Evolutionary conservation across 2,888 invertebrate species (phyloP).

Genomic region (Sisyra terminalis): DNA sequence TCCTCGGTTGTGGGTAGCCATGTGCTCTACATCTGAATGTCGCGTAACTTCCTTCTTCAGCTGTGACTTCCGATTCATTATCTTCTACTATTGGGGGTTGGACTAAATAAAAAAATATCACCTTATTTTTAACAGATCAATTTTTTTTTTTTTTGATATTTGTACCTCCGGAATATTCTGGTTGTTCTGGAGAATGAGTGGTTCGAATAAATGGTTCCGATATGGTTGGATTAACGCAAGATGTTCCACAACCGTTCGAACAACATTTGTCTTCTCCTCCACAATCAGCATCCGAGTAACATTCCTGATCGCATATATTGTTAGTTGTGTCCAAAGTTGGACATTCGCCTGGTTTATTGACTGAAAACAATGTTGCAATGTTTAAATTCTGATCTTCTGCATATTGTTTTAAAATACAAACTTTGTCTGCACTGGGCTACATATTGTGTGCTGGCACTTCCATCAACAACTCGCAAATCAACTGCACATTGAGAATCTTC

Average conservation of each 20-base stretch:
- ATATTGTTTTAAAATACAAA: neutral
- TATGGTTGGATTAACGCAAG: conserved; percentile 42
- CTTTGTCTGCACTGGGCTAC: conserved; percentile 35
- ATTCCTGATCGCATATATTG: conserved; percentile 51
- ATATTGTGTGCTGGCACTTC: conserved; percentile 26
- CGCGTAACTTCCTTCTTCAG: conserved; percentile 55
- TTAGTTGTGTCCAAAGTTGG: conserved; percentile 31
- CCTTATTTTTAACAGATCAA: neutral
- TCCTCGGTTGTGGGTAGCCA: conserved; percentile 60
- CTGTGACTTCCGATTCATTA: conserved; percentile 41
- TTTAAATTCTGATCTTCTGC: neutral
- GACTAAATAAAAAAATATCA: conserved; percentile 15
- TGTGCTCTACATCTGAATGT: conserved; percentile 57
- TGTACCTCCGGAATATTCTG: conserved; percentile 19
- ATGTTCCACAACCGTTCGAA: conserved; percentile 53
- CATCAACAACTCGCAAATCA: conserved; percentile 26
- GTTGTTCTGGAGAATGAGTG: conserved; percentile 20
- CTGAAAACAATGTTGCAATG: conserved; percentile 23
- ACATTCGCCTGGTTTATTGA: conserved; percentile 51
- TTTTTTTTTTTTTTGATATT: neutral
- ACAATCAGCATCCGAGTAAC: conserved; percentile 70
- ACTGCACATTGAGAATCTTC: conserved; percentile 52
- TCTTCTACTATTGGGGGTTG: conserved; percentile 23
- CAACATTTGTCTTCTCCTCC: conserved; percentile 68
- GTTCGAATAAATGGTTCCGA: conserved; percentile 24